These are phyloP conservation scores for Tenebrosternarchus preto DNA, from an alignment of 2,113 vertebrate species.

Conservation along the genomic window DNA sequence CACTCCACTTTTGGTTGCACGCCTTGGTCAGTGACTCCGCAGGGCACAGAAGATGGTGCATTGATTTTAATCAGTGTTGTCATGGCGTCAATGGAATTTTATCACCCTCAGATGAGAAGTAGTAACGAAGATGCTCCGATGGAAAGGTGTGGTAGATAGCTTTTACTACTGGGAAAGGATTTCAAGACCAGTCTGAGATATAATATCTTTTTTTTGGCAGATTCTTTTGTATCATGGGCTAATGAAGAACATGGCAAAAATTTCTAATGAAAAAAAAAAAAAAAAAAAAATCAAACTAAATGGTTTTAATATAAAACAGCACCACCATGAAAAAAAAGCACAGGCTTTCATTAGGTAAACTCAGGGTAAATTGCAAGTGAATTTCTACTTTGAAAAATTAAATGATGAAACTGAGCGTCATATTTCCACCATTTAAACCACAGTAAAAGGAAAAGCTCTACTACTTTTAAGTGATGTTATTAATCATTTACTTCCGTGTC, in stretches of 20 bases:
- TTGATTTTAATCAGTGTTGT: constrained; percentile 75
- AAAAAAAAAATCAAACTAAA: not conserved
- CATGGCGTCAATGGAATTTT: constrained; percentile 73
- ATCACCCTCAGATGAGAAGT: constrained; percentile 71
- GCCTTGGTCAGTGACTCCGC: constrained; percentile 43
- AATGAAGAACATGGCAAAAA: not conserved
- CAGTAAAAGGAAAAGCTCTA: constrained; percentile 57
- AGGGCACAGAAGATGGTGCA: constrained; percentile 57
- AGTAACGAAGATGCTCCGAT: constrained; percentile 65
- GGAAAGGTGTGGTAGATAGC: constrained; percentile 64
- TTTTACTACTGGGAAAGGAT: constrained; percentile 50
- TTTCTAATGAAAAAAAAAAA: not conserved
- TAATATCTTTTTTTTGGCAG: not conserved
- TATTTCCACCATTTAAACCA: constrained; percentile 60
- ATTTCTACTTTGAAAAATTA: not conserved
- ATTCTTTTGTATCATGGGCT: not conserved
- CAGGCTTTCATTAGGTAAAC: not conserved
- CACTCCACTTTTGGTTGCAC: not conserved
- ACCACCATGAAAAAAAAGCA: not conserved
- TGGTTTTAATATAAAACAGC: not conserved
- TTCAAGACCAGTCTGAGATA: not conserved
- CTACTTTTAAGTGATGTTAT: constrained; percentile 50
- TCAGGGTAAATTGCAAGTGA: not conserved
- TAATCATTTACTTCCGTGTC: constrained; percentile 63
- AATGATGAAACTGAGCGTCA: constrained; percentile 25